These are phyloP conservation scores for Philonicus albiceps DNA, from an alignment of 2,888 invertebrate genomes.

Conservation along the genomic window DNA sequence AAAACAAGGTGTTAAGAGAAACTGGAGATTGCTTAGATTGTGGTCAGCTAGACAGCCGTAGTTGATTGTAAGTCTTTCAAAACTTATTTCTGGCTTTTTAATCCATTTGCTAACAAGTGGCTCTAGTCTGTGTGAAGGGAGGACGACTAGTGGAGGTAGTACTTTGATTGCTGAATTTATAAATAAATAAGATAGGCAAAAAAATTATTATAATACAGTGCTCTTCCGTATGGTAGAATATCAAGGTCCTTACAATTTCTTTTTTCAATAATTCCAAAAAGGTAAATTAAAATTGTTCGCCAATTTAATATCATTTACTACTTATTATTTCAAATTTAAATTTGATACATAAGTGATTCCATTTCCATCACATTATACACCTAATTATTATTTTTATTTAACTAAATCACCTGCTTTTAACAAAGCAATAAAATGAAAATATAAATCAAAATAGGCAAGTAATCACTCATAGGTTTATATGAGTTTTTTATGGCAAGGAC, in stretches of 20 bases:
- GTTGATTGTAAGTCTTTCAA: conserved; percentile 46
- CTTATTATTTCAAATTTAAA: too few species aligned
- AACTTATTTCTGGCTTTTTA: neutral
- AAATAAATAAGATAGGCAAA: neutral
- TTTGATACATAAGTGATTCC: too few species aligned
- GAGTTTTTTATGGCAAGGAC: neutral
- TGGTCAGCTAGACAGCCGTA: conserved; percentile 16
- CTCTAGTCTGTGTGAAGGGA: neutral
- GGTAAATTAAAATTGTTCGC: too few species aligned
- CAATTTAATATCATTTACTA: too few species aligned
- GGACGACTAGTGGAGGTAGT: neutral
- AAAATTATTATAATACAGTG: neutral
- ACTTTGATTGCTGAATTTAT: neutral
- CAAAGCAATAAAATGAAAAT: neutral
- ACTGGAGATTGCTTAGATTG: conserved; percentile 65
- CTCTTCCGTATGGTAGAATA: neutral
- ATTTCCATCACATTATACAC: too few species aligned
- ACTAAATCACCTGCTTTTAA: neutral
- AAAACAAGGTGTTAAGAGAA: conserved; percentile 71
- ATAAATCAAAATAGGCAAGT: neutral
- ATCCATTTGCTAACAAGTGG: neutral
- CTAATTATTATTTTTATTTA: neutral
- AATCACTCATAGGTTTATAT: too few species aligned
- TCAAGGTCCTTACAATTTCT: neutral
- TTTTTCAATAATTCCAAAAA: neutral